phyloP scores from a whole-genome alignment of 37 sponge, comb jelly and placozoan genomes.

The Ephydatia muelleri region DNA sequence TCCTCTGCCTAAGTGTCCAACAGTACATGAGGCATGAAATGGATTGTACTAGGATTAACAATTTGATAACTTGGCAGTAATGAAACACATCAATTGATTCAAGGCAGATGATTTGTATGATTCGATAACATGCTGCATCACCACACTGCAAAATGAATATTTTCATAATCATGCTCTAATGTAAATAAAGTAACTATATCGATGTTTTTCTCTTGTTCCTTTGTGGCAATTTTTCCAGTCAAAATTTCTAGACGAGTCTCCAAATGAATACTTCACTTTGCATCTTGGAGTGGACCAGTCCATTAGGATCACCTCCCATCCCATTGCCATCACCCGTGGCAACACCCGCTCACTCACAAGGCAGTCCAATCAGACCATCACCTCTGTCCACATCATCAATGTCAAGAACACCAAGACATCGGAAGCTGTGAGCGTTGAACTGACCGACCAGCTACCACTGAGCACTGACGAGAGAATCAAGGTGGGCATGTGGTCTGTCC shows the following conservation, averaged over 20 bases:
- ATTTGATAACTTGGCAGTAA: no score
- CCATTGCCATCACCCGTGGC: conserved; percentile 25
- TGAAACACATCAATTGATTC: no score
- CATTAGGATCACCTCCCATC: conserved; percentile 56
- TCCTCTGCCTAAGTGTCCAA: no score
- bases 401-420: conserved; percentile 54
- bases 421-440: conserved; percentile 39
- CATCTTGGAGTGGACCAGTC: conserved; percentile 67
- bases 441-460: conserved; percentile 71
- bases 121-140: no score
- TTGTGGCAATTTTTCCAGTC: conserved; percentile 17
- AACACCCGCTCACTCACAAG: conserved; percentile 2
- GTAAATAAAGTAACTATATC: not conserved
- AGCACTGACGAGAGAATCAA: conserved; percentile 78
- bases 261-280: conserved; percentile 46
- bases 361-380: conserved; percentile 18
- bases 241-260: conserved; percentile 29
- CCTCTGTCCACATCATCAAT: conserved; percentile 46
- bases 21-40: no score
- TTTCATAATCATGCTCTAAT: no score
- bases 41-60: no score
- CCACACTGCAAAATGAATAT: no score
- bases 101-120: no score
- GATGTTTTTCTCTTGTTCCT: no score
- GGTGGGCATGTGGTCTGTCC: conserved; percentile 53